These are phyloP conservation scores for Nibea coibor DNA, from an alignment of 2,113 vertebrate genomes.

Conservation along the genomic window DNA sequence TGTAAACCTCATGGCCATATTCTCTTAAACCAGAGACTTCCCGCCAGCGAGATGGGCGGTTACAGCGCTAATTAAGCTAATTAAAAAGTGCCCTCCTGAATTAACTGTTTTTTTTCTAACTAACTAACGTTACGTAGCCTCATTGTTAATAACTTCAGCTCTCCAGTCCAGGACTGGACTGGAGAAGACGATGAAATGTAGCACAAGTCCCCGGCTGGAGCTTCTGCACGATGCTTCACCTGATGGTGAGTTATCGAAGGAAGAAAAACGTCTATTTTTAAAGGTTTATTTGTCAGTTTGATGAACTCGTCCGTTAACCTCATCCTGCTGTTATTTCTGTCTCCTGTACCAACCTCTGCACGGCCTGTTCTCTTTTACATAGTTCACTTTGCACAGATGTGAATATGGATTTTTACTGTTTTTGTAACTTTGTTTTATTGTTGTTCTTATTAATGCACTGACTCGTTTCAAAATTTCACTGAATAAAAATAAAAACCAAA, in stretches of 20 bases:
- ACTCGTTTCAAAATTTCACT: too few relatives aligned
- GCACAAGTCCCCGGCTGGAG: neutral
- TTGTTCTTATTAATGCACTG: too few relatives aligned
- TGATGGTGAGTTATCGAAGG: neutral
- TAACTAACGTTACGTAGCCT: neutral
- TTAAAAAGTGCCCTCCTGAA: conserved; percentile 38
- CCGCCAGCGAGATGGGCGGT: conserved; percentile 4
- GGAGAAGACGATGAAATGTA: neutral
- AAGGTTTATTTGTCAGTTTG: neutral
- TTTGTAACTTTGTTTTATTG: too few relatives aligned
- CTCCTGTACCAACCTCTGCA: too few relatives aligned
- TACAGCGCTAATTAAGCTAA: conserved; percentile 41
- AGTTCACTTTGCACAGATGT: too few relatives aligned
- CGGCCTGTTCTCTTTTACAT: too few relatives aligned
- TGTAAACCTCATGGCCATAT: neutral
- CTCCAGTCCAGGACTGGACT: neutral
- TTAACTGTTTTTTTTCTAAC: conserved; percentile 5
- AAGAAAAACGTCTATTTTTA: too few relatives aligned
- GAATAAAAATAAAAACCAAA: too few relatives aligned
- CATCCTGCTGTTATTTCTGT: too few relatives aligned
- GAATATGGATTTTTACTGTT: too few relatives aligned
- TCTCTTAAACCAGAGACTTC: conserved; percentile 7
- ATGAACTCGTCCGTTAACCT: neutral
- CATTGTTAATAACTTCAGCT: neutral
- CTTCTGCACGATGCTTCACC: neutral